These are phyloP conservation scores for Eriosoma lanigerum DNA, from an alignment of 1,140 invertebrate genomes.

Conservation along the genomic window DNA sequence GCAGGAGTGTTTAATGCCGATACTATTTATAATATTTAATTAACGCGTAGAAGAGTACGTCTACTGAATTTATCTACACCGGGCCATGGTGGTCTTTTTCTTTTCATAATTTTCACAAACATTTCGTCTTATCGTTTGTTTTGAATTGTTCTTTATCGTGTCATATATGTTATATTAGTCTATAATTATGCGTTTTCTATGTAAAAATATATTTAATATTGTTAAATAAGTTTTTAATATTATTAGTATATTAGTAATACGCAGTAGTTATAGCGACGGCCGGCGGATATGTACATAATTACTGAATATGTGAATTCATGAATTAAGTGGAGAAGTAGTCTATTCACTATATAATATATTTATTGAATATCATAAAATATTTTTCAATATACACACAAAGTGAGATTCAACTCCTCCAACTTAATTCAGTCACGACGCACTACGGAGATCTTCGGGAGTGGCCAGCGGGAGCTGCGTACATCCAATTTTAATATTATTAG, in stretches of 20 bases:
- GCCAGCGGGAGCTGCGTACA: conserved; percentile 32
- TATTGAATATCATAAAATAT: conserved; percentile 50
- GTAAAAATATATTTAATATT: background rate
- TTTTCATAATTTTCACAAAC: background rate
- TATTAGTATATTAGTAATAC: conserved; percentile 18
- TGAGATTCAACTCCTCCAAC: conserved; percentile 73
- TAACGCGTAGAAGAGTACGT: background rate
- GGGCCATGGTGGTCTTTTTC: background rate
- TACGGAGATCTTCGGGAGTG: conserved; percentile 11
- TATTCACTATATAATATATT: conserved; percentile 63
- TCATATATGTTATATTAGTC: too few relatives aligned
- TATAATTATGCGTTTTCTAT: too few relatives aligned
- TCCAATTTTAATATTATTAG: too few relatives aligned
- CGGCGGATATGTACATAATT: background rate
- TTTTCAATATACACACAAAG: conserved; percentile 55
- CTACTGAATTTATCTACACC: background rate
- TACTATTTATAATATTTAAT: conserved; percentile 13
- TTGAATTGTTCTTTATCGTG: too few relatives aligned
- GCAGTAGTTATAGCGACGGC: background rate
- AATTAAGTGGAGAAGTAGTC: conserved; percentile 66
- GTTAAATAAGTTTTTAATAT: background rate
- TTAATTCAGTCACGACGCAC: conserved; percentile 59
- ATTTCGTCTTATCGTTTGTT: background rate
- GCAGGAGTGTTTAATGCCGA: too few relatives aligned
- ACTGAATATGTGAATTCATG: conserved; percentile 54